These are phyloP conservation scores for Romanogobio albipinnatus DNA, from an alignment of 2,113 vertebrate species.

Conservation along the genomic window DNA sequence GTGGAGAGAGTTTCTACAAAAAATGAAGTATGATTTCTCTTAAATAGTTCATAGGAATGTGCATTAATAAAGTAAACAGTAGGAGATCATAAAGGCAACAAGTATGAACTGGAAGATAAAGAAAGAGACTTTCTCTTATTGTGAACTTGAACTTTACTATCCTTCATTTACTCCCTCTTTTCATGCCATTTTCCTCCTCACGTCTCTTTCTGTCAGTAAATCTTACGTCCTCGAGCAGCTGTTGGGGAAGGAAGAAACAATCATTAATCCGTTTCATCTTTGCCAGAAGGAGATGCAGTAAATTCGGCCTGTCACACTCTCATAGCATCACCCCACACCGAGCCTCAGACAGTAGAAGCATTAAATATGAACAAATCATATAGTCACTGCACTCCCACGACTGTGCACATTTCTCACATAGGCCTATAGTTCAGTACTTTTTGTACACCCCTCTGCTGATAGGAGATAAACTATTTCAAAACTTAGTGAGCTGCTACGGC, in stretches of 20 bases:
- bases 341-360: constrained; percentile 9
- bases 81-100: not conserved
- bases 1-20: not conserved
- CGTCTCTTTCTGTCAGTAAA: constrained; percentile 7
- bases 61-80: not conserved
- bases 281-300: not conserved
- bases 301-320: not conserved
- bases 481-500: not conserved
- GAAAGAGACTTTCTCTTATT: not conserved
- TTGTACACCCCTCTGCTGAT: no score
- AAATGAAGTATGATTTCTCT: not conserved
- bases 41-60: not conserved
- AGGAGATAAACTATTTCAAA: not conserved
- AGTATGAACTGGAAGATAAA: not conserved
- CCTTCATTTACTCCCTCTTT: constrained; percentile 6
- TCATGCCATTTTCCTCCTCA: not conserved
- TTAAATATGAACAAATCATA: not conserved
- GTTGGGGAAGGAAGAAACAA: not conserved
- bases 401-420: constrained; percentile 7
- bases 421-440: not conserved
- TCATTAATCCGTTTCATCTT: constrained; percentile 3
- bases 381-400: not conserved
- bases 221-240: constrained; percentile 22
- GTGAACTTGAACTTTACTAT: not conserved
- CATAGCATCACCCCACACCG: not conserved